phyloP scores from a whole-genome alignment of 2,888 invertebrate genomes.

The Rugalucina vietnamica region DNA sequence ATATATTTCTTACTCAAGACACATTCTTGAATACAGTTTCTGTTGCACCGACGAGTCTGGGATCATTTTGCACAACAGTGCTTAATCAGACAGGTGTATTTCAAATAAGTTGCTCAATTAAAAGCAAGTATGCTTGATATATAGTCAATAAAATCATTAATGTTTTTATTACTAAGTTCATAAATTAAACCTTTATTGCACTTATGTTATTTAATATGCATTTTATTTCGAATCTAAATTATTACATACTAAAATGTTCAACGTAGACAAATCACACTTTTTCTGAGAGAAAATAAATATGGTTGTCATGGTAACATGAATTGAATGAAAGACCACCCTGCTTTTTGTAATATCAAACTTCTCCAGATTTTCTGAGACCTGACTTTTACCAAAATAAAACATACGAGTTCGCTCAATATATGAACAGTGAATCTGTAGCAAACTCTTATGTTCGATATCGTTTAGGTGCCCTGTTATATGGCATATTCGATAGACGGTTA shows the following conservation, averaged over 20 bases:
- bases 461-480: no score
- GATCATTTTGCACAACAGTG: background rate
- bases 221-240: background rate
- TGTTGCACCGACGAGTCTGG: background rate
- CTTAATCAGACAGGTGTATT: background rate
- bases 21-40: background rate
- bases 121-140: background rate
- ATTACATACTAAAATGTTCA: background rate
- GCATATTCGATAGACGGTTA: no score
- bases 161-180: background rate
- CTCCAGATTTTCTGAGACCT: no score
- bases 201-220: background rate
- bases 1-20: background rate
- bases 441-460: no score
- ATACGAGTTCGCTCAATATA: no score
- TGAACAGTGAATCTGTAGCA: no score
- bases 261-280: background rate
- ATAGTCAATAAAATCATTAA: background rate
- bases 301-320: background rate
- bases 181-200: background rate
- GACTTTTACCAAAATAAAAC: no score
- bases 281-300: background rate
- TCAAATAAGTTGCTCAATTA: background rate
- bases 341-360: no score
- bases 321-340: background rate